Evolutionary conservation across 2,797 vertebrate genomes (phyloP), one percentile per base, ranked within the genome.

Genomic region (Periophthalmus magnuspinnatus): DNA sequence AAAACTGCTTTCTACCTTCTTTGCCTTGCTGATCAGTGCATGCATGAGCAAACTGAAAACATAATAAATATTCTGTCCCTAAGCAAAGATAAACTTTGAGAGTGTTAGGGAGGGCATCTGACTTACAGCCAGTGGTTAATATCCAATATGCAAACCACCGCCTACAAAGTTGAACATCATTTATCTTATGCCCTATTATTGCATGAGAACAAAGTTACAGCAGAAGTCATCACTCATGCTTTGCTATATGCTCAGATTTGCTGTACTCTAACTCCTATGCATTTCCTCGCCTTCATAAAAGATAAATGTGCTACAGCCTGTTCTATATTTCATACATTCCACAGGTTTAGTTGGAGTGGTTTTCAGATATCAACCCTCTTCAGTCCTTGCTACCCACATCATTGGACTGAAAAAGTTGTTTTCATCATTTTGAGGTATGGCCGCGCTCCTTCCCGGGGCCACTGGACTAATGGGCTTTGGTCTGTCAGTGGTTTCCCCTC

Each of bases 391-490:
- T 86, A 75, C 67, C 66, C 57, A 62, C 78, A 80, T 86, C 70
- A 14, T 70, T 76, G 71, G 64, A 48, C 72, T 70, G 48, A 77
- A 75, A 75, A 78, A 81, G 78, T 72, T 86, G 84, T 90, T 85
- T 89, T 88, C 74, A 83, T 82, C 81, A 84, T 84, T 80, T 87
- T 87, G 77, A 89, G 83, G 84, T 91, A 88, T 91, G 90, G 86
- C 84, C 73, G 70, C 6, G 80, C 81, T 88, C 76, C 67, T 86
- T 89, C 85, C 80, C 75, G 63, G 77, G 81, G 83, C 84, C 74
- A 70, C 62, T 70, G 85, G 85, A 86, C 84, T 88, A 88, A 90
- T 85, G 76, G 86, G 74, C 80, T 87, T 88, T 83, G 73, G 76
- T 81, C 82, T 78, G 47, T 70, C 22, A 68, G 78, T 83, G 81